phyloP scores from a whole-genome alignment of 1,140 invertebrate species.

The Heliothis subflexa region DNA sequence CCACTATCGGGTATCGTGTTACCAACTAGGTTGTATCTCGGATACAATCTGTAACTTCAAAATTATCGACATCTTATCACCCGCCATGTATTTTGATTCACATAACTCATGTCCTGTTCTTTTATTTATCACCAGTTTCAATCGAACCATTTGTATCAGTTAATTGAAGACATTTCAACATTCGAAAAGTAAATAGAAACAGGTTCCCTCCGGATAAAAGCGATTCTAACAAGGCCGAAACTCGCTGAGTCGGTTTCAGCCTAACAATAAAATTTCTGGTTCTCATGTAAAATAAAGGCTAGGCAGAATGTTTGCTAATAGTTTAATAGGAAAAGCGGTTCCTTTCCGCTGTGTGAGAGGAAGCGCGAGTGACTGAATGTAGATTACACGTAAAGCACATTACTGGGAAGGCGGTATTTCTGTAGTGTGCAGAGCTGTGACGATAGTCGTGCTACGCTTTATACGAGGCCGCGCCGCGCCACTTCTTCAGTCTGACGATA shows the following conservation, averaged over 20 bases:
- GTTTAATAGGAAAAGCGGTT: slow-evolving; percentile 31
- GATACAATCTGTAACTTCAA: slow-evolving; percentile 14
- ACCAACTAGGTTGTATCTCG: neutral
- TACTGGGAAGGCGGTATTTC: slow-evolving; percentile 75
- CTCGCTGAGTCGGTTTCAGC: slow-evolving; percentile 2
- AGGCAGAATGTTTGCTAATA: slow-evolving; percentile 20
- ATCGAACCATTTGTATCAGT: slow-evolving; percentile 10
- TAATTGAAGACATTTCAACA: slow-evolving; percentile 10
- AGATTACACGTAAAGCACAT: slow-evolving; percentile 59
- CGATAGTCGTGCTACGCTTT: slow-evolving; percentile 59
- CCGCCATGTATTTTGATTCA: slow-evolving; percentile 1
- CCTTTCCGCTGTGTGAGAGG: slow-evolving; percentile 47
- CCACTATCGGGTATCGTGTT: slow-evolving; percentile 21
- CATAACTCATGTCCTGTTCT: slow-evolving; percentile 12
- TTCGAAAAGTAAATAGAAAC: neutral
- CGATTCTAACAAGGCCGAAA: slow-evolving; percentile 18
- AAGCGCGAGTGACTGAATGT: slow-evolving; percentile 54
- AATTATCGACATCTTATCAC: slow-evolving; percentile 11
- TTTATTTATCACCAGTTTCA: slow-evolving; percentile 2
- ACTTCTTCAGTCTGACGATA: slow-evolving; percentile 74
- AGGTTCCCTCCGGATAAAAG: slow-evolving; percentile 30
- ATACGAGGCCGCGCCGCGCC: slow-evolving; percentile 62
- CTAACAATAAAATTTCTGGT: neutral
- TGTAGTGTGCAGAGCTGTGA: slow-evolving; percentile 59
- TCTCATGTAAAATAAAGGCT: slow-evolving; percentile 1